Evolutionary conservation across 2,113 vertebrate genomes (phyloP).

Genomic region (Saguinus imperator): DNA sequence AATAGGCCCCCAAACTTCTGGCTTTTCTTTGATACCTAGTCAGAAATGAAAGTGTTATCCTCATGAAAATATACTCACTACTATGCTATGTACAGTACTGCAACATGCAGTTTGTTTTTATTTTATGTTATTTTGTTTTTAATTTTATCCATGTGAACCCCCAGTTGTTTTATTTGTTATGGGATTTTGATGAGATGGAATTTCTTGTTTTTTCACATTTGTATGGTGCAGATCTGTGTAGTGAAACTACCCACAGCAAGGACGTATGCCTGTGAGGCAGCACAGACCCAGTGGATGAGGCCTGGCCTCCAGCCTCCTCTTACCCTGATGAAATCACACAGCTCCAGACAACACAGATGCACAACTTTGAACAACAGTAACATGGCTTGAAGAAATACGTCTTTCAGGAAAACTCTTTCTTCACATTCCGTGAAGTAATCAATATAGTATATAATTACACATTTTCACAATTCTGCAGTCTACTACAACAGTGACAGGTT

Average conservation of each 20-base stretch:
- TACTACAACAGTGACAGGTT: background rate
- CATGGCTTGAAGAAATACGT: background rate
- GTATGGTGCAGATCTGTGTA: background rate
- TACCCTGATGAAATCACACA: background rate
- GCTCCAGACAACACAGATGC: background rate
- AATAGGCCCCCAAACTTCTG: too few relatives aligned
- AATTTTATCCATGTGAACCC: too few relatives aligned
- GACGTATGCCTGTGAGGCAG: background rate
- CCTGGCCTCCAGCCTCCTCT: background rate
- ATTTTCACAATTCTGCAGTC: background rate
- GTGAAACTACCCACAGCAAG: background rate
- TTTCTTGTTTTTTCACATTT: background rate
- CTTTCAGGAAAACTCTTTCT: background rate
- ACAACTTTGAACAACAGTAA: background rate
- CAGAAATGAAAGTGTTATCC: background rate
- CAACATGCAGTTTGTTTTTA: background rate
- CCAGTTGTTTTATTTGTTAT: too few relatives aligned
- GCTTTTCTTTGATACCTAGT: too few relatives aligned
- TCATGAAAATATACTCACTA: background rate
- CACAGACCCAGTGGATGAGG: too few relatives aligned
- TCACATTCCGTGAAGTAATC: background rate
- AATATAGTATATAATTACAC: background rate
- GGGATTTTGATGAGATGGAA: background rate
- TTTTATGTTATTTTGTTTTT: background rate
- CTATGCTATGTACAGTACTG: background rate